Conservation (phyloP, 2,888 invertebrate genomes). For the Synergus laeviventris region DNA sequence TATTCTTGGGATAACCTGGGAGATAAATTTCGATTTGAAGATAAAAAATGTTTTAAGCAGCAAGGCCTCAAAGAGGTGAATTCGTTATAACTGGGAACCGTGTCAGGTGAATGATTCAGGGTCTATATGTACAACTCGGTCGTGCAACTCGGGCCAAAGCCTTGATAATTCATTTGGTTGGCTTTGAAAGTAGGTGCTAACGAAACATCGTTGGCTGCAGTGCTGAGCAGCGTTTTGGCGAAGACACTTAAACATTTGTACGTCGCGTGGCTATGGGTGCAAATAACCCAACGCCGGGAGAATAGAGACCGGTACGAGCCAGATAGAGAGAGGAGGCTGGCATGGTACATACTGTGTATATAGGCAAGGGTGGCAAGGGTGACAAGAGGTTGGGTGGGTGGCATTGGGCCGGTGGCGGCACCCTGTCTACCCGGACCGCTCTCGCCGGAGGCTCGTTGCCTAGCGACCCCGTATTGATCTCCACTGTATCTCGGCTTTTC, state of each 20-base stretch:
- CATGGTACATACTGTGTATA: conserved; percentile 42
- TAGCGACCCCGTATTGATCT: conserved; percentile 77
- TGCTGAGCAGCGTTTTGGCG: conserved; percentile 18
- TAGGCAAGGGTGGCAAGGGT: conserved; percentile 50
- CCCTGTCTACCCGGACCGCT: conserved; percentile 80
- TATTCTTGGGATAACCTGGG: too few relatives aligned
- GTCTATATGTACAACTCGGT: not conserved
- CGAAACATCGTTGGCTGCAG: conserved; percentile 24
- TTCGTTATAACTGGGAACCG: not conserved
- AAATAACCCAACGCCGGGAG: conserved; percentile 25
- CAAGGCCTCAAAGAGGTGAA: not conserved
- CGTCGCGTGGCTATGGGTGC: conserved; percentile 29
- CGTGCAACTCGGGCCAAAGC: not conserved
- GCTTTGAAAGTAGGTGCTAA: conserved; percentile 24
- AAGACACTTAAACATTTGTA: conserved; percentile 15
- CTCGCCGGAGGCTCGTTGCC: conserved; percentile 76
- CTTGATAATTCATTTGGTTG: conserved; percentile 34
- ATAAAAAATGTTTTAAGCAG: not conserved
- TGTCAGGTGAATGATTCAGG: conserved; percentile 18
- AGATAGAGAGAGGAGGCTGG: conserved; percentile 37
- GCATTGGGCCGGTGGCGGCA: conserved; percentile 78
- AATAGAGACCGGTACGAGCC: conserved; percentile 1
- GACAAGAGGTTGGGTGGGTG: conserved; percentile 75
- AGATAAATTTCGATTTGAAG: not conserved
- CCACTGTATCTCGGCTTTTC: conserved; percentile 70